Conservation (phyloP, 2,888 invertebrate genomes). For the Brachyopa scutellaris region DNA sequence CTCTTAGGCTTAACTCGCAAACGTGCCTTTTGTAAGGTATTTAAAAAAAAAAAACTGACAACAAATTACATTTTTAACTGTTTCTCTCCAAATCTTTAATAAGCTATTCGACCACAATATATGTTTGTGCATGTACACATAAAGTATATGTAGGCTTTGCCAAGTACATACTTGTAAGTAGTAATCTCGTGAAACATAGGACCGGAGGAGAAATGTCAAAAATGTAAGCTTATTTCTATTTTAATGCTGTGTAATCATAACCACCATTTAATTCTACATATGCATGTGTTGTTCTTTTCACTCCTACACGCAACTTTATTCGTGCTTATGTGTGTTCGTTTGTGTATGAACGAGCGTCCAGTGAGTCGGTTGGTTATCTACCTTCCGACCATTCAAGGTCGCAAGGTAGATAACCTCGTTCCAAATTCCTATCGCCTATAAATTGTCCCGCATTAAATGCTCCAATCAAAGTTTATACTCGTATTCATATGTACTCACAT, state of each 20-base stretch:
- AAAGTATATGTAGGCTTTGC: background rate
- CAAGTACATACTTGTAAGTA: background rate
- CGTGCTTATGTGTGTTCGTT: conserved; percentile 2
- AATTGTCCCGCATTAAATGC: conserved; percentile 33
- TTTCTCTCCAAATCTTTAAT: no score
- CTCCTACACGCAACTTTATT: background rate
- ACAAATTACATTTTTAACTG: no score
- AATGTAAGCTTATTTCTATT: conserved; percentile 43
- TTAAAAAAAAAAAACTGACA: background rate
- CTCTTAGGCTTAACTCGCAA: background rate
- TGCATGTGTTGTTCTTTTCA: background rate
- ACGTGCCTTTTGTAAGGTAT: background rate
- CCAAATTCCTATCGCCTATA: conserved; percentile 55
- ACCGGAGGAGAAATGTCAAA: background rate
- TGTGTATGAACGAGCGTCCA: background rate
- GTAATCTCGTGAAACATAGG: background rate
- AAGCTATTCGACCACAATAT: no score
- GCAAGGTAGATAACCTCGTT: conserved; percentile 67
- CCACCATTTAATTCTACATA: background rate
- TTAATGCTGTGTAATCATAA: conserved; percentile 36
- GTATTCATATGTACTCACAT: no score
- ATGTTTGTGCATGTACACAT: no score
- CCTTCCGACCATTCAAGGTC: conserved; percentile 65
- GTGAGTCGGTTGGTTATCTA: conserved; percentile 43
- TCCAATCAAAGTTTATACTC: background rate